Percentiles rank a stretch among this genome's conserved stretches.
phyloP scores from a whole-genome alignment of 2,113 vertebrate genomes.

The Mus spicilegus region DNA sequence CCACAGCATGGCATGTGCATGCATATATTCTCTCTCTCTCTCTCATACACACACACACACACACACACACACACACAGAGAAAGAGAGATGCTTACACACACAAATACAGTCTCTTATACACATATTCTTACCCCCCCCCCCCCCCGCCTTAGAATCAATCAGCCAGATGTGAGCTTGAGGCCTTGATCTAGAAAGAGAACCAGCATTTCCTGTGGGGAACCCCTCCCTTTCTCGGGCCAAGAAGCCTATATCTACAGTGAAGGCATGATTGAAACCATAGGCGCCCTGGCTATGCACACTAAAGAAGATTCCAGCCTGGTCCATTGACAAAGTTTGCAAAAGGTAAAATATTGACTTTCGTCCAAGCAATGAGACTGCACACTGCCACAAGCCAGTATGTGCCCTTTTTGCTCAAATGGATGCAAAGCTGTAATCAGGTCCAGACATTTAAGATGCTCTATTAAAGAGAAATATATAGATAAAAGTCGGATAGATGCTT shows the following conservation, averaged over 20 bases:
- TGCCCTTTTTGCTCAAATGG: slow-evolving; percentile 41
- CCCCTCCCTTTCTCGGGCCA: too few relatives aligned
- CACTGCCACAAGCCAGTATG: not conserved
- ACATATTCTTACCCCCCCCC: not conserved
- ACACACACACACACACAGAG: not conserved
- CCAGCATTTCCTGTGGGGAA: too few relatives aligned
- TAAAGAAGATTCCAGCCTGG: too few relatives aligned
- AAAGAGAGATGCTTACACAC: too few relatives aligned
- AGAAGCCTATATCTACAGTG: too few relatives aligned
- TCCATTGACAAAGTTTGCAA: not conserved
- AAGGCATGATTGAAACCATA: too few relatives aligned
- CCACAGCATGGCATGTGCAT: not conserved
- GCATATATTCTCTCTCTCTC: too few relatives aligned
- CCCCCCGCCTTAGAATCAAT: not conserved
- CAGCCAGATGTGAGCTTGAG: not conserved
- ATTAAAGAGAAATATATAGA: slow-evolving; percentile 84
- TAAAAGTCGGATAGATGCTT: slow-evolving; percentile 79
- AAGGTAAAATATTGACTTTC: not conserved
- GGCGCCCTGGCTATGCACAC: too few relatives aligned
- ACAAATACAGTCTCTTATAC: too few relatives aligned
- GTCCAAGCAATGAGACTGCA: not conserved
- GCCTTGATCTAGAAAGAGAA: too few relatives aligned
- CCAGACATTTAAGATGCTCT: slow-evolving; percentile 53
- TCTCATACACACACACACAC: not conserved
- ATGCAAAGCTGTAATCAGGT: slow-evolving; percentile 57